Conservation (phyloP, 2,113 vertebrate species). For the Melanocharis versteri region DNA sequence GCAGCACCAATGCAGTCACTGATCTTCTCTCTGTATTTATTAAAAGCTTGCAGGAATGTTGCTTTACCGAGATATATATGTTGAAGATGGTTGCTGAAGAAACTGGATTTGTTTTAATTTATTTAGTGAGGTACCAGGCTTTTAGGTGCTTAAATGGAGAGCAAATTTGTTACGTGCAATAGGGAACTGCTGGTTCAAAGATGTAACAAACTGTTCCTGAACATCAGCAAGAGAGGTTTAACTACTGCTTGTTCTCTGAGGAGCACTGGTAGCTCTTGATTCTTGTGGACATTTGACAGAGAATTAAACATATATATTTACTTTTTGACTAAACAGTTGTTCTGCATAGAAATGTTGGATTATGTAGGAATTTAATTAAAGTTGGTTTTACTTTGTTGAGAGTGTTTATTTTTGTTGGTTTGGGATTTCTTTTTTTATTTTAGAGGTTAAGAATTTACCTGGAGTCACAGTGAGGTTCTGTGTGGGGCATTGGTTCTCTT, state of each 20-base stretch:
- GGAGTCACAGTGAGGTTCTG: neutral
- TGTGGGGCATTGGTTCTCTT: neutral
- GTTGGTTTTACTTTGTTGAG: conserved; percentile 72
- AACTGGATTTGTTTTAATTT: conserved; percentile 75
- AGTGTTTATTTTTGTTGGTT: neutral
- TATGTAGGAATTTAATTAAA: conserved; percentile 76
- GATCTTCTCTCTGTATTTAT: conserved; percentile 73
- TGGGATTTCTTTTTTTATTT: neutral
- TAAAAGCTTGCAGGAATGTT: conserved; percentile 63
- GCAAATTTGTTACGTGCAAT: conserved; percentile 74
- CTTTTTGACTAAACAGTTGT: conserved; percentile 67
- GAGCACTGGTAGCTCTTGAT: conserved; percentile 63
- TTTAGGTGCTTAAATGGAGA: conserved; percentile 74
- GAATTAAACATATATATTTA: conserved; percentile 56
- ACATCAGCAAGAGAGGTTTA: conserved; percentile 39
- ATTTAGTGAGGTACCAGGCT: conserved; percentile 74
- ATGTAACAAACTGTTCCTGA: conserved; percentile 54
- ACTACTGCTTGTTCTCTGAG: conserved; percentile 73
- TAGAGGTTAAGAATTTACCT: neutral
- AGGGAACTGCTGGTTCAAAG: conserved; percentile 71
- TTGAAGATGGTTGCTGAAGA: conserved; percentile 66
- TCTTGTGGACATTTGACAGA: conserved; percentile 57
- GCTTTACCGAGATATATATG: conserved; percentile 53
- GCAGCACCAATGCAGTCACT: conserved; percentile 25
- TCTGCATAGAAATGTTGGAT: conserved; percentile 71